Base-by-base conservation (phyloP, 2,888 invertebrate genomes). In the Drosophila affinis region DNA sequence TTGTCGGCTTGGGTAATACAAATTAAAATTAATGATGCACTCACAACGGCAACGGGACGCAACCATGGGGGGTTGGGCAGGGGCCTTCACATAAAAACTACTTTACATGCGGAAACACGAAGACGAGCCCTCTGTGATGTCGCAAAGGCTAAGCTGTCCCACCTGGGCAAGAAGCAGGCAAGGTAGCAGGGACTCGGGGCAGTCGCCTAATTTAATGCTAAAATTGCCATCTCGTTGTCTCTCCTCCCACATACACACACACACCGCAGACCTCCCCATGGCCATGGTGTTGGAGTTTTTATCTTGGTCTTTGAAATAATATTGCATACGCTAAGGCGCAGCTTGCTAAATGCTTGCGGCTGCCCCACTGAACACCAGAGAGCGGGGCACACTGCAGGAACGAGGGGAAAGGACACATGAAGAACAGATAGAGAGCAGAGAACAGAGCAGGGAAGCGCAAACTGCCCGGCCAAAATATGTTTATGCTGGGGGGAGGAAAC, bases 1-100 rank as follows among this genome's bases (percentile, higher is more conserved):
- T 78, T 79, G 78, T 72, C 74, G 79, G 79, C 83, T 69, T 62
- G 78, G 72, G 81, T 79, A 74, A 87, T 83, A 85, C 79, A 87
- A 85, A 85, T 87, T 87, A 85, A 85, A 85, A 85, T 85, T 85
- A 85, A 85, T 87, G 88, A 87, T 87, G 86, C 88, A 86, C 88
- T 85, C 88, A 78, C 83, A 79, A 75, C 75, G 74, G 73, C 77
- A 47, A 59, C 69, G 62, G 55, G 48, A 56, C 18, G 2, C 18
- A 18, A 18, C 75, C 59, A 62, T 46, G 49, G 18, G 46, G 0
- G 32, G 44, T 14, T 39, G 39, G 47, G 18, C n/a, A 3, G 10
- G 32, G 55, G 53, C 62, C 53, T 55, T 71, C 81, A 72, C 87
- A 87, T 81, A 78, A 87, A 83, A 87, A 81, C 81, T 84, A 84